Base-by-base conservation (phyloP, 2,797 vertebrate species). In the Melanotaenia boesemani region DNA sequence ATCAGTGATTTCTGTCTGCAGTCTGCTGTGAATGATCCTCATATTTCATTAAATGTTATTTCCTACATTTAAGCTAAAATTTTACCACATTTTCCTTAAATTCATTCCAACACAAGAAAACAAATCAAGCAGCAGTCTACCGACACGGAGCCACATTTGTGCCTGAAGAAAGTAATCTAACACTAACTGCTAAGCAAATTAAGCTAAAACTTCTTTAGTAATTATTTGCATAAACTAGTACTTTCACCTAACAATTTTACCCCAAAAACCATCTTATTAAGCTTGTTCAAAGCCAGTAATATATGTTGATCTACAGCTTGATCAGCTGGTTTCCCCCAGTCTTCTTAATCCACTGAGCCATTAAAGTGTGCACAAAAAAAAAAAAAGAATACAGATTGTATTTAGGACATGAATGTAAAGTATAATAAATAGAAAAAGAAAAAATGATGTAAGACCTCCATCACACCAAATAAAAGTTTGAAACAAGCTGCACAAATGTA, bases 181-280 rank as follows among this genome's bases (percentile, higher is more conserved):
- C 68, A 67, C 36, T 72, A 84, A 84, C 71, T 80, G 60, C 70
- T 24, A 12, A 63, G 32, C 61, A 67, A 76, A 72, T 84, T 79
- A 75, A 72, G 67, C 62, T 37, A 24, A 28, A 60, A 63, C 70
- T 79, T 79, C 41, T 16, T 52, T 62, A 68, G 64, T 39, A 39
- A 56, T 57, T 67, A 80, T 67, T 26, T 63, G 41, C 60, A 20
- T 32, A 0, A 72, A 37, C 57, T 52, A 13, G 57, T 63, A 61
- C 70, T 70, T 71, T 61, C 44, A 26, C 68, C 69, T 64, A n/a
- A 48, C 61, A 26, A 65, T 68, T 77, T 61, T 59, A 83, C 70
- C 48, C 44, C 1, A 10, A 58, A 63, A 68, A 56, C 69, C 3
- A 24, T 36, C 41, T 54, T 13, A 13, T 41, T 74, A 56, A 63